A percentile compares a stretch with the other conserved stretches of the same genome.
Conservation (phyloP, 2,113 vertebrate species). For the Condylura cristata region DNA sequence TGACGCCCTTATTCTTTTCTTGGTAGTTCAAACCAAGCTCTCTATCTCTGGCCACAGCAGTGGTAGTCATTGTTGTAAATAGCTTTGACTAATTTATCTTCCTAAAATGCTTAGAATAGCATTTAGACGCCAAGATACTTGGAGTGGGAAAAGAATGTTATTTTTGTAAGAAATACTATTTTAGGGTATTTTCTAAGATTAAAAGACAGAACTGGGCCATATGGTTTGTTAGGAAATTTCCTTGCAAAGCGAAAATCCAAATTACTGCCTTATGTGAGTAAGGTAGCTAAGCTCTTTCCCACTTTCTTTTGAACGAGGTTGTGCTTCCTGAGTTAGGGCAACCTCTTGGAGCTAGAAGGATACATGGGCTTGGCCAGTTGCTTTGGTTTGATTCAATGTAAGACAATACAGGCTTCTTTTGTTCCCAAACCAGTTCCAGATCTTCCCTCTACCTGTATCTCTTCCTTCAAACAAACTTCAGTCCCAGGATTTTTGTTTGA, state of each 20-base stretch:
- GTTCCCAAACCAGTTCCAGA: not conserved
- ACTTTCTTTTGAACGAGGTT: constrained; percentile 12
- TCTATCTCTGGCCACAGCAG: constrained; percentile 34
- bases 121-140: constrained; percentile 64
- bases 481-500: not conserved
- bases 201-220: constrained; percentile 66
- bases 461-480: not conserved
- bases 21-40: constrained; percentile 6
- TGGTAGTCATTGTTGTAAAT: constrained; percentile 68
- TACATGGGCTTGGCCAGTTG: not conserved
- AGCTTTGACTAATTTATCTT: constrained; percentile 69
- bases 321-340: not conserved
- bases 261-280: not conserved
- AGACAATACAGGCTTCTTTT: not conserved
- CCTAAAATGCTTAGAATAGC: constrained; percentile 70
- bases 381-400: not conserved
- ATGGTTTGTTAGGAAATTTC: constrained; percentile 71
- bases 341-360: not conserved
- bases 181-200: constrained; percentile 61
- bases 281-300: not conserved
- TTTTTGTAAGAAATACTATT: constrained; percentile 77
- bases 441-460: not conserved
- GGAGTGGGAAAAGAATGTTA: constrained; percentile 70
- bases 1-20: constrained; percentile 7
- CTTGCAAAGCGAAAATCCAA: constrained; percentile 52